phyloP scores from a whole-genome alignment of 2,888 invertebrate species.

The Drosophila falleni region DNA sequence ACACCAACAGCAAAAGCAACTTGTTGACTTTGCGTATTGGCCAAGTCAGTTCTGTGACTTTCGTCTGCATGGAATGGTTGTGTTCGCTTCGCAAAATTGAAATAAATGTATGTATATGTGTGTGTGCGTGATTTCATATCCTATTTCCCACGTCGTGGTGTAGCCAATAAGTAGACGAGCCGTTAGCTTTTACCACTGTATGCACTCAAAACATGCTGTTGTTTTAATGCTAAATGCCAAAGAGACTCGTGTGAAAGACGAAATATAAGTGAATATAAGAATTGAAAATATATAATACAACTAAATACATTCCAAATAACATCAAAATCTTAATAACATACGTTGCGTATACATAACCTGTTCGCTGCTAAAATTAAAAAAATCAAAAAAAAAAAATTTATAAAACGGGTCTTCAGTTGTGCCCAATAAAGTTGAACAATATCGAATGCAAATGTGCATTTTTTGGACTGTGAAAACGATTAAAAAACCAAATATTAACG shows the following conservation, averaged over 20 bases:
- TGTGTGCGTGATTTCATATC: slow-evolving; percentile 5
- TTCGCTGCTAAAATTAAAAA: neutral
- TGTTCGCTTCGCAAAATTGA: slow-evolving; percentile 36
- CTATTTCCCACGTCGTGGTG: slow-evolving; percentile 20
- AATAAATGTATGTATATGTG: slow-evolving; percentile 19
- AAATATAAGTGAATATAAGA: neutral
- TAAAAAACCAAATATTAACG: neutral
- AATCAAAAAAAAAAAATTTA: neutral
- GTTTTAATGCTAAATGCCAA: neutral
- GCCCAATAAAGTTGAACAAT: slow-evolving; percentile 2
- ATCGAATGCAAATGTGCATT: neutral
- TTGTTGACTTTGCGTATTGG: slow-evolving; percentile 44
- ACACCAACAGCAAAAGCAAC: slow-evolving; percentile 34
- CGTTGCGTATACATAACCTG: neutral
- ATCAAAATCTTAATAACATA: neutral
- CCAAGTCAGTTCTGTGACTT: slow-evolving; percentile 66
- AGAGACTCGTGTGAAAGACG: neutral
- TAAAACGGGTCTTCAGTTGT: neutral
- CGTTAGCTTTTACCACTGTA: slow-evolving; percentile 1
- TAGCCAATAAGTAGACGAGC: slow-evolving; percentile 7
- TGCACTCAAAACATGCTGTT: neutral
- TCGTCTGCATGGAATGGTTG: slow-evolving; percentile 58
- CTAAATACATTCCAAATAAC: neutral
- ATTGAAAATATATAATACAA: too few relatives aligned
- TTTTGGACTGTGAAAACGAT: neutral